These are phyloP conservation scores for Melopsittacus undulatus DNA, from an alignment of 2,797 vertebrate species.

Conservation along the genomic window DNA sequence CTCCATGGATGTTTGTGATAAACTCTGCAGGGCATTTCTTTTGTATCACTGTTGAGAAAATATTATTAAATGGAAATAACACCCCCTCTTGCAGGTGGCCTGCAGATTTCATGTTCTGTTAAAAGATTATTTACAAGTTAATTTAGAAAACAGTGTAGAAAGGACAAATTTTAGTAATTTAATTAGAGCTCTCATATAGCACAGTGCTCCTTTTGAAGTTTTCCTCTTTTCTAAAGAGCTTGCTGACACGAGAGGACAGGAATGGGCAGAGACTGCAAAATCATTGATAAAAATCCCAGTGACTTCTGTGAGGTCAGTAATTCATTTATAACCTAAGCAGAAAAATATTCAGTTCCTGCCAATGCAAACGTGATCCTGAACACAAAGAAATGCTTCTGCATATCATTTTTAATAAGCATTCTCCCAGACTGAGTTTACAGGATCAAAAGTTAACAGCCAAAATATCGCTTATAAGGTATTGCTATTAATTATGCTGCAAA, in stretches of 20 bases:
- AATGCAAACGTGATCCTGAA: not conserved
- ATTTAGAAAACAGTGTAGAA: not conserved
- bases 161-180: not conserved
- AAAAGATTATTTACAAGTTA: not conserved
- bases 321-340: not conserved
- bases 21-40: constrained; percentile 20
- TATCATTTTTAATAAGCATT: not conserved
- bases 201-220: not conserved
- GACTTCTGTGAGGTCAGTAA: not conserved
- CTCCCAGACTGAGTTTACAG: not conserved
- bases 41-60: constrained; percentile 27
- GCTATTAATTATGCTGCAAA: not conserved
- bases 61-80: constrained; percentile 3
- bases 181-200: not conserved
- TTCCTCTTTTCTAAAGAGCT: not conserved
- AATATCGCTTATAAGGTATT: not conserved
- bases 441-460: not conserved
- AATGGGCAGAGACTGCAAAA: not conserved
- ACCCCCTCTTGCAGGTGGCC: constrained; percentile 1
- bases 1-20: constrained; percentile 32
- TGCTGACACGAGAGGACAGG: not conserved
- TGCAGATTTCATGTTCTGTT: not conserved
- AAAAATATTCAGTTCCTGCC: not conserved
- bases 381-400: not conserved
- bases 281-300: not conserved